Evolutionary conservation across 2,888 invertebrate genomes (phyloP).

Genomic region (Harpalus rufipes): DNA sequence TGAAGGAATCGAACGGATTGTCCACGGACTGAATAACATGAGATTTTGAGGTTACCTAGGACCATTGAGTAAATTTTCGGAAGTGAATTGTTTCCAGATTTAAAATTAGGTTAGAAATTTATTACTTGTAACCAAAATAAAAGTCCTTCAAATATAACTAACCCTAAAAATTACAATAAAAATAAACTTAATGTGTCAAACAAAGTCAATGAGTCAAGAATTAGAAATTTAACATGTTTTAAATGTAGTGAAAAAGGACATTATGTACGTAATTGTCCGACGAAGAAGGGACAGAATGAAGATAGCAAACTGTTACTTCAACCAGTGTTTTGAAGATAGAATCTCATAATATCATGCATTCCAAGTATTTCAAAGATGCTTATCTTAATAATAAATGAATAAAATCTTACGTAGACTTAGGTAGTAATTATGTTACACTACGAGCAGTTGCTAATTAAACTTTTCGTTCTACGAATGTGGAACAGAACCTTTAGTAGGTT

Average conservation of each 20-base stretch:
- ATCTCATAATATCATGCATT: background rate
- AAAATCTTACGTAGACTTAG: background rate
- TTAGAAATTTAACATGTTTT: background rate
- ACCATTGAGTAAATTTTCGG: conserved; percentile 68
- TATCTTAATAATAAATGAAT: too few species aligned
- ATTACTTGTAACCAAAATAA: background rate
- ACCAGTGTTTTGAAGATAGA: background rate
- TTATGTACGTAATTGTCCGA: background rate
- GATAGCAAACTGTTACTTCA: conserved; percentile 8
- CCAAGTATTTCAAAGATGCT: too few species aligned
- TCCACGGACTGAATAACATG: conserved; percentile 67
- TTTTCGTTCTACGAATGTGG: too few species aligned
- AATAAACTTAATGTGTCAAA: background rate
- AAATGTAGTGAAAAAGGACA: background rate
- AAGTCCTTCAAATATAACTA: background rate
- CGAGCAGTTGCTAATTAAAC: too few species aligned
- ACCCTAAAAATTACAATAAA: background rate
- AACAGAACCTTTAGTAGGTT: too few species aligned
- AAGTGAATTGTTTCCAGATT: background rate
- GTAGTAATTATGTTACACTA: too few species aligned
- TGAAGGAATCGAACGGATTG: conserved; percentile 70
- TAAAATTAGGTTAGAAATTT: background rate
- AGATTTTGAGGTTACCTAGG: conserved; percentile 68
- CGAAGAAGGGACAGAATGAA: too few species aligned
- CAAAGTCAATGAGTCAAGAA: too few species aligned